A percentile compares a stretch with the other conserved stretches of the same genome.
Evolutionary conservation across 2,888 invertebrate genomes (phyloP).

Genomic region (Monochamus alternatus): DNA sequence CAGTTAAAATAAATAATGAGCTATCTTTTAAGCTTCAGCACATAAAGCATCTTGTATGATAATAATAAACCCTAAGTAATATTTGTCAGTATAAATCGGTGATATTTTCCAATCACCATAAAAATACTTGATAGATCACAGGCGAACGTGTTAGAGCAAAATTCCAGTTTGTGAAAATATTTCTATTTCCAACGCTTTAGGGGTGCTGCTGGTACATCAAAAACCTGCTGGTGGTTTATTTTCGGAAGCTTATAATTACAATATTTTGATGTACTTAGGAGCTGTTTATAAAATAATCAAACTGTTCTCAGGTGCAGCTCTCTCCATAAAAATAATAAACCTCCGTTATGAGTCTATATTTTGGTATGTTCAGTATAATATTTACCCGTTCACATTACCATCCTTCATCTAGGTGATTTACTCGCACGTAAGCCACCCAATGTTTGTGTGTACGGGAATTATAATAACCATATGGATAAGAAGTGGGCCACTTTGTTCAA

Average conservation of each 20-base stretch:
- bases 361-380: conserved; percentile 57
- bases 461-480: conserved; percentile 66
- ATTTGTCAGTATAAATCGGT: no score
- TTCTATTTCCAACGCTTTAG: neutral
- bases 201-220: conserved; percentile 3
- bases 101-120: no score
- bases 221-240: conserved; percentile 10
- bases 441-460: conserved; percentile 60
- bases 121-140: no score
- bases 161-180: neutral
- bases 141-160: neutral
- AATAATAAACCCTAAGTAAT: no score
- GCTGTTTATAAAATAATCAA: conserved; percentile 40
- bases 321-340: conserved; percentile 52
- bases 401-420: conserved; percentile 60
- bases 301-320: conserved; percentile 38
- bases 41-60: no score
- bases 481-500: conserved; percentile 67
- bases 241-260: conserved; percentile 27
- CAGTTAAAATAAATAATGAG: no score
- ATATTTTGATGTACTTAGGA: conserved; percentile 35
- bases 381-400: conserved; percentile 57
- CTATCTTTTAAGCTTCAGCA: no score
- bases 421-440: conserved; percentile 57
- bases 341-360: conserved; percentile 52